Evolutionary conservation across 1,140 invertebrate species (phyloP), one percentile per base, ranked within the genome.

Genomic region (Leucophenga varia): DNA sequence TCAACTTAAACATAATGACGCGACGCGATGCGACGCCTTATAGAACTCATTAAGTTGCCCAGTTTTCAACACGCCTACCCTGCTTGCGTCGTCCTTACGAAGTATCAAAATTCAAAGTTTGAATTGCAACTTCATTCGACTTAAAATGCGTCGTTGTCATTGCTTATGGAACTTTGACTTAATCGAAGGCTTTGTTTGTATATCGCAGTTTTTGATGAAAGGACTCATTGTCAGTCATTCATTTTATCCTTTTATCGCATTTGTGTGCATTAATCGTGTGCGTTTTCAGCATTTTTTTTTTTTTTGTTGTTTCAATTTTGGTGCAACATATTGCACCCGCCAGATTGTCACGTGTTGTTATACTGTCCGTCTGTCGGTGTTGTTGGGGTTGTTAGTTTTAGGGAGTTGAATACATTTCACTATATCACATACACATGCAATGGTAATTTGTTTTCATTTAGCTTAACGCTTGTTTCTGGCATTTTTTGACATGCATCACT

Each of bases 361-460:
- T 34, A 4, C 31, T 28, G 44, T 30, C 43, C 41, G 44, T 49
- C 30, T 38, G 48, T 52, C 61, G 6, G 32, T 35, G 6, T 7
- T 16, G n/a, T 12, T 6, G 16, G 4, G n/a, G 32, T 5, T 7
- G 13, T 6, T 16, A 16, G n/a, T n/a, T 35, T 12, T 12, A 16
- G 32, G 32, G 12, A 34, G 6, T 8, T 34, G 5, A 8, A 5
- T 34, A 5, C 13, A 6, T 37, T 16, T 37, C 8, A 17, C 16
- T 17, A 8, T 19, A 8, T 12, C 4, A 17, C 12, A 8, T 37
- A 48, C 18, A 34, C 64, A 65, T 70, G 61, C 65, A 69, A 70
- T 52, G 43, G 64, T 70, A 69, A 69, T 69, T 69, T 70, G 64
- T 70, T 70, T 69, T 69, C 65, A 69, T 69, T 69, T 70, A 69